These are phyloP conservation scores for Apteryx mantelli DNA, from an alignment of 2,113 vertebrate genomes.

Conservation along the genomic window DNA sequence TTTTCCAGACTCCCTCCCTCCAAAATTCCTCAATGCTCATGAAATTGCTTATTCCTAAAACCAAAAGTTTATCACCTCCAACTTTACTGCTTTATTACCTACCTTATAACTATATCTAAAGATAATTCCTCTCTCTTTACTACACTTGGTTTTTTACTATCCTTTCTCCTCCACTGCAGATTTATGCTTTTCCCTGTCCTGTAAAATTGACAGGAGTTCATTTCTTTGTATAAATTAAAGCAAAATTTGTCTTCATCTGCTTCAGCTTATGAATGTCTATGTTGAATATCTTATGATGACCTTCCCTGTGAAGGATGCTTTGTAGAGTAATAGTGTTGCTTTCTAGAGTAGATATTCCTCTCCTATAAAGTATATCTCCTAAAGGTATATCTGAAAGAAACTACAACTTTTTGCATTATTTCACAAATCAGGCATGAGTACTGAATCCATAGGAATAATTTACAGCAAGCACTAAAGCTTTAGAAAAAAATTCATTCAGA, in stretches of 20 bases:
- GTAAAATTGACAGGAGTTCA: not conserved
- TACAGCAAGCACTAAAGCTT: not conserved
- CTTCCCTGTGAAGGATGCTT: not conserved
- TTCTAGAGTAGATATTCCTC: not conserved
- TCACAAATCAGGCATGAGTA: not conserved
- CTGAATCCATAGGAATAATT: not conserved
- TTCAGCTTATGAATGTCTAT: not conserved
- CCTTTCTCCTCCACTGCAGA: not conserved
- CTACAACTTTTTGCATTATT: not conserved
- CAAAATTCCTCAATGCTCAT: not conserved
- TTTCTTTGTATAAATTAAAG: not conserved
- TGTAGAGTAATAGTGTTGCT: not conserved
- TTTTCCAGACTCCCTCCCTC: not conserved
- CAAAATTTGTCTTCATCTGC: conserved; percentile 18
- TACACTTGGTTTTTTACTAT: not conserved
- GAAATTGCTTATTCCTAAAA: not conserved
- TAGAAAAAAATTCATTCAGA: not conserved
- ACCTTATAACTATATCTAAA: not conserved
- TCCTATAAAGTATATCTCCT: not conserved
- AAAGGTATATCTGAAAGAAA: not conserved
- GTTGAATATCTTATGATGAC: not conserved
- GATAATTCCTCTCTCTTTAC: not conserved
- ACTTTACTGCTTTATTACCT: not conserved
- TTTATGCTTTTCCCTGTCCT: not conserved
- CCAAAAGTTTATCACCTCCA: not conserved